Evolutionary conservation across 2,888 invertebrate genomes (phyloP).

Genomic region (Mamestra brassicae): DNA sequence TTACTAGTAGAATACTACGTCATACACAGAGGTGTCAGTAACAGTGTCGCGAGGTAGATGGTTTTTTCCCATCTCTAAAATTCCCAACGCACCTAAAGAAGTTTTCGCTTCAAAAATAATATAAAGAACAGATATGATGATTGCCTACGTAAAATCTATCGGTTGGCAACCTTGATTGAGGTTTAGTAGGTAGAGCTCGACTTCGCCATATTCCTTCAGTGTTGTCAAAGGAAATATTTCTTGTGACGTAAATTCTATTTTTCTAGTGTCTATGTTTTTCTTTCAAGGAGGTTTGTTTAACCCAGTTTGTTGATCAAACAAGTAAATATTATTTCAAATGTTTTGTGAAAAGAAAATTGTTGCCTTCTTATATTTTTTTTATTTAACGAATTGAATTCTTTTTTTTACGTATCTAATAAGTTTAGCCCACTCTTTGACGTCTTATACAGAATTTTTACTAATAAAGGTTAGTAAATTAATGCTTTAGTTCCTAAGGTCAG

Average conservation of each 20-base stretch:
- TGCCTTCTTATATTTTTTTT: too few relatives aligned
- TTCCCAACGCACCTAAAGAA: too few relatives aligned
- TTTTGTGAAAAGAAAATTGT: conserved; percentile 3
- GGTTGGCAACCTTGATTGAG: conserved; percentile 29
- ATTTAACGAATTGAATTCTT: not conserved
- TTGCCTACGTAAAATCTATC: not conserved
- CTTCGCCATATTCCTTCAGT: conserved; percentile 35
- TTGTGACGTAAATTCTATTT: conserved; percentile 32
- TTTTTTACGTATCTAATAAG: not conserved
- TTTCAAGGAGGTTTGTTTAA: conserved; percentile 4
- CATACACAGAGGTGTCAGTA: too few relatives aligned
- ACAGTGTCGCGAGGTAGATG: too few relatives aligned
- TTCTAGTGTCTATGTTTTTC: conserved; percentile 21
- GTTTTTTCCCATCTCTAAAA: too few relatives aligned
- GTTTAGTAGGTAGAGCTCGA: conserved; percentile 22
- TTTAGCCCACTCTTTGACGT: not conserved
- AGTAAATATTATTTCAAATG: conserved; percentile 30
- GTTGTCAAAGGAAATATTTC: conserved; percentile 35
- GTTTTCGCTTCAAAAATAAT: too few relatives aligned
- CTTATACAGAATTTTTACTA: not conserved
- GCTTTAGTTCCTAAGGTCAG: too few relatives aligned
- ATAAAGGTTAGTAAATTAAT: too few relatives aligned
- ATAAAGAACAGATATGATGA: too few relatives aligned
- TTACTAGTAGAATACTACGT: too few relatives aligned
- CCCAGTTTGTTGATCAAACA: conserved; percentile 22